phyloP scores from a whole-genome alignment of 2,888 invertebrate genomes.

The Drosophila mayaguana region DNA sequence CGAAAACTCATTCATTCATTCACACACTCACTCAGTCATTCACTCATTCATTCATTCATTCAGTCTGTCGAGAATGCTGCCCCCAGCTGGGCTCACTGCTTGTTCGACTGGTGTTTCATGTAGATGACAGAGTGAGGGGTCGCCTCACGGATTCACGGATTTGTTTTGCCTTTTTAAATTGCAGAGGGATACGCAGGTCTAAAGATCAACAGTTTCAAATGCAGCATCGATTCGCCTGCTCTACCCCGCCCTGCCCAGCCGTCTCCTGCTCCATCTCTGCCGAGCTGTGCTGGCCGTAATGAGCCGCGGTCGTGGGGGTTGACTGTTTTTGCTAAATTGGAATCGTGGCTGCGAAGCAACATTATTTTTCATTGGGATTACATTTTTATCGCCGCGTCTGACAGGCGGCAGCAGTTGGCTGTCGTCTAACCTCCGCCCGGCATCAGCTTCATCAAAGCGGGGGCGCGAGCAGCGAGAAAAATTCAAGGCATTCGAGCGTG shows the following conservation, averaged over 20 bases:
- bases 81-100: slow-evolving; percentile 56
- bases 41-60: slow-evolving; percentile 51
- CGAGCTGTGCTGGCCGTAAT: slow-evolving; percentile 41
- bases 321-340: slow-evolving; percentile 70
- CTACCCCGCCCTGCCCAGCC: neutral
- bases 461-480: neutral
- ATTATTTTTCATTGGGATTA: slow-evolving; percentile 82
- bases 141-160: slow-evolving; percentile 42
- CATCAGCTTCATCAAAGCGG: neutral
- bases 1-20: slow-evolving; percentile 54
- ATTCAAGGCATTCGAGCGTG: slow-evolving; percentile 66
- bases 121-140: slow-evolving; percentile 47
- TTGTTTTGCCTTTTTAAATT: slow-evolving; percentile 83
- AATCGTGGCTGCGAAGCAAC: slow-evolving; percentile 67
- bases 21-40: slow-evolving; percentile 49
- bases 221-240: neutral
- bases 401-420: slow-evolving; percentile 80
- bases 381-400: slow-evolving; percentile 81
- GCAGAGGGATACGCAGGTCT: slow-evolving; percentile 28
- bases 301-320: slow-evolving; percentile 54
- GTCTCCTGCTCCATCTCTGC: neutral
- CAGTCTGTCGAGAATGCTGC: slow-evolving; percentile 61
- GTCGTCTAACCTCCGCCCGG: slow-evolving; percentile 47
- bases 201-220: slow-evolving; percentile 12
- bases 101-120: slow-evolving; percentile 75